These are phyloP conservation scores for Rhinichthys klamathensis DNA, from an alignment of 2,113 vertebrate species.

Conservation along the genomic window DNA sequence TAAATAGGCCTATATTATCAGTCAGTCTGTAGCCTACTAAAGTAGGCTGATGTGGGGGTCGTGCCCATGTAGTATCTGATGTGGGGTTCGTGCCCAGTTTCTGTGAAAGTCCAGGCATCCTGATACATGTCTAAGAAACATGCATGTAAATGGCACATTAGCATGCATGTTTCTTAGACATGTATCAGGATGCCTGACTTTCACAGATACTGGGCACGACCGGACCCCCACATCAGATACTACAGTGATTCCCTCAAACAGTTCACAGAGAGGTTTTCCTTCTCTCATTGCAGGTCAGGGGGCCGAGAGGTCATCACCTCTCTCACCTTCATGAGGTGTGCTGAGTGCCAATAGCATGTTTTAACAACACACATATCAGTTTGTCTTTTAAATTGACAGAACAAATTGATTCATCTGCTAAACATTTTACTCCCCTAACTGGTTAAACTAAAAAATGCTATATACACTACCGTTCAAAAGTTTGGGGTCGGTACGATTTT, in stretches of 20 bases:
- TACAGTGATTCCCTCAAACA: slow-evolving; percentile 8
- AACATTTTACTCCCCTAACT: neutral
- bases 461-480: too few relatives aligned
- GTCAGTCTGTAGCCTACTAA: too few relatives aligned
- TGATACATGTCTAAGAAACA: too few relatives aligned
- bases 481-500: too few relatives aligned
- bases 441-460: neutral
- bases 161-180: too few relatives aligned
- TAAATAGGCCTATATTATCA: neutral
- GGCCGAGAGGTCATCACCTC: neutral
- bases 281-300: slow-evolving; percentile 31
- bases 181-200: neutral
- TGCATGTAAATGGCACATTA: too few relatives aligned
- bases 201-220: neutral
- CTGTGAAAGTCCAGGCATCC: too few relatives aligned
- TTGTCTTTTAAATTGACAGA: slow-evolving; percentile 1
- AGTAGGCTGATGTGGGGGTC: too few relatives aligned
- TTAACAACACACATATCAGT: neutral
- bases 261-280: slow-evolving; percentile 28
- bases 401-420: neutral
- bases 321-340: neutral
- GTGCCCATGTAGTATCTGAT: too few relatives aligned
- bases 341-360: neutral
- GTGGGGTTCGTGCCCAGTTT: too few relatives aligned
- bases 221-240: neutral